Conservation (phyloP, 2,888 invertebrate genomes). For the Drosophila silvestris region DNA sequence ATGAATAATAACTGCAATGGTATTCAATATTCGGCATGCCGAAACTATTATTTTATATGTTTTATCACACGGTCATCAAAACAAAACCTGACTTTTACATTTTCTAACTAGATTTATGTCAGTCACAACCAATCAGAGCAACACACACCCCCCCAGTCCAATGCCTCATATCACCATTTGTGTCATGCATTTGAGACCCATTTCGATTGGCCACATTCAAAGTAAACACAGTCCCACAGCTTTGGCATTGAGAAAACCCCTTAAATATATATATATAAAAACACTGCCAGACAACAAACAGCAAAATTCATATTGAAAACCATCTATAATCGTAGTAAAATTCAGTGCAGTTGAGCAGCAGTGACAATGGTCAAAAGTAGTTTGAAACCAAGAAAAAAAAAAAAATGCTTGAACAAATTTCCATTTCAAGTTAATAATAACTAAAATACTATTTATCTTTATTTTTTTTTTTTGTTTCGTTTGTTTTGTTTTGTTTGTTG, state of each 20-base stretch:
- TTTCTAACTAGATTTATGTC: slow-evolving; percentile 13
- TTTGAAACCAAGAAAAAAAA: slow-evolving; percentile 13
- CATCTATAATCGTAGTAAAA: slow-evolving; percentile 13
- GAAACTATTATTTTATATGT: slow-evolving; percentile 1
- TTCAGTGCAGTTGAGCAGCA: slow-evolving; percentile 76
- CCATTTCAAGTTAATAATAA: slow-evolving; percentile 23
- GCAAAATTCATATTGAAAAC: slow-evolving; percentile 32
- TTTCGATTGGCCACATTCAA: slow-evolving; percentile 25
- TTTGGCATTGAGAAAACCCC: slow-evolving; percentile 13
- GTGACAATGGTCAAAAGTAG: slow-evolving; percentile 70
- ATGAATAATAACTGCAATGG: slow-evolving; percentile 13
- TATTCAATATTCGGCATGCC: slow-evolving; percentile 23
- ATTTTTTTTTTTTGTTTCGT: slow-evolving; percentile 15
- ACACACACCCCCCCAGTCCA: not conserved
- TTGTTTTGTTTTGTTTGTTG: slow-evolving; percentile 20
- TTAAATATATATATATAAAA: not conserved
- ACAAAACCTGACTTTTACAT: not conserved
- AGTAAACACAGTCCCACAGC: slow-evolving; percentile 15
- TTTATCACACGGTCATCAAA: slow-evolving; percentile 1
- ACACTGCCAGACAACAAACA: slow-evolving; percentile 46
- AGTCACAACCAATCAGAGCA: not conserved
- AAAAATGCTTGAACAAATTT: slow-evolving; percentile 47
- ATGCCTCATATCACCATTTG: not conserved
- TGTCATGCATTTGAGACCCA: slow-evolving; percentile 27
- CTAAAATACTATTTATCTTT: slow-evolving; percentile 20